Evolutionary conservation across 2,888 invertebrate genomes (phyloP).

Genomic region (Drosophila austrosaltans): DNA sequence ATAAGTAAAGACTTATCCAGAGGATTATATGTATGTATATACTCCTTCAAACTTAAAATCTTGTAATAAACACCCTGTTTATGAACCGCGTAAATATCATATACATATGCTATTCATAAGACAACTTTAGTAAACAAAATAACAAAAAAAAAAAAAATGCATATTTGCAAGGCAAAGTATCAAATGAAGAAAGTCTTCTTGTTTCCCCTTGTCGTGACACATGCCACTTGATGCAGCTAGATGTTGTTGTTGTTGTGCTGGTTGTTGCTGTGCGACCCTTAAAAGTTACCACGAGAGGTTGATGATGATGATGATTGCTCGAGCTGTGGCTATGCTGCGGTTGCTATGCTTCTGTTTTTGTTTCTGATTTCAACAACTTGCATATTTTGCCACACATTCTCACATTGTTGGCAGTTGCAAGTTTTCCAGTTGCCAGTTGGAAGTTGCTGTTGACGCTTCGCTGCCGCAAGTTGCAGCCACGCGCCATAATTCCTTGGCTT

Average conservation of each 20-base stretch:
- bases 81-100: neutral
- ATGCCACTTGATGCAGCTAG: constrained; percentile 32
- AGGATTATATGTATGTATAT: too few species aligned
- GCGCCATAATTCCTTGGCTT: constrained; percentile 40
- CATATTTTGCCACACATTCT: constrained; percentile 62
- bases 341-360: constrained; percentile 42
- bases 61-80: neutral
- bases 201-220: constrained; percentile 39
- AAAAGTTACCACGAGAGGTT: constrained; percentile 45
- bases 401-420: constrained; percentile 43
- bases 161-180: constrained; percentile 33
- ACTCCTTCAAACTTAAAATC: neutral
- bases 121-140: neutral
- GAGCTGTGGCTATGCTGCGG: constrained; percentile 39
- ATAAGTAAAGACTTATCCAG: too few species aligned
- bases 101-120: neutral
- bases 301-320: constrained; percentile 33
- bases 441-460: constrained; percentile 41
- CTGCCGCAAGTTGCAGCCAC: constrained; percentile 54
- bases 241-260: neutral
- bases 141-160: neutral
- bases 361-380: constrained; percentile 59
- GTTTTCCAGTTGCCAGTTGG: constrained; percentile 35
- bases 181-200: constrained; percentile 28
- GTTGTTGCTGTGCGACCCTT: constrained; percentile 43